Evolutionary conservation across 2,888 invertebrate species (phyloP).

Genomic region (Acanthacorydalis orientalis): DNA sequence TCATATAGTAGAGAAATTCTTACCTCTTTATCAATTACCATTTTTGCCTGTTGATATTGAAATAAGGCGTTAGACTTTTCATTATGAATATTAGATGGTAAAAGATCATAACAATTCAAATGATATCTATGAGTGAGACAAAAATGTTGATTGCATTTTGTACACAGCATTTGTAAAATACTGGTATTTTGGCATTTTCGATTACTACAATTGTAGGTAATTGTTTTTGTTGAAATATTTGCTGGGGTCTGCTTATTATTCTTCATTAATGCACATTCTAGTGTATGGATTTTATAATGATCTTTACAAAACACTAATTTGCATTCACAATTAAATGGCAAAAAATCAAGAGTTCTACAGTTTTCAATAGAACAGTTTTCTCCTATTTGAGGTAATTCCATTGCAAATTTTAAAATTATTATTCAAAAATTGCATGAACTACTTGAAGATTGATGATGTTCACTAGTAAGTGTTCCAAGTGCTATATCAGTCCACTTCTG

Average conservation of each 20-base stretch:
- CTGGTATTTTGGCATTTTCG: conserved; percentile 40
- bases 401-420: conserved; percentile 17
- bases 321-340: conserved; percentile 52
- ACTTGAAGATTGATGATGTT: conserved; percentile 22
- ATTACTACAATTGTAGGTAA: conserved; percentile 35
- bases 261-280: conserved; percentile 27
- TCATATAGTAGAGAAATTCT: no score
- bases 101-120: conserved; percentile 11
- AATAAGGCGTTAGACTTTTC: conserved; percentile 41
- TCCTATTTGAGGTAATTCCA: conserved; percentile 63
- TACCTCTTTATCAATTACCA: conserved; percentile 42
- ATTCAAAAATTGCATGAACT: background rate
- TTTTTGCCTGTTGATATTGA: conserved; percentile 44
- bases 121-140: conserved; percentile 50
- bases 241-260: conserved; percentile 17
- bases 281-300: conserved; percentile 40
- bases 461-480: conserved; percentile 32
- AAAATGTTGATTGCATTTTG: conserved; percentile 47
- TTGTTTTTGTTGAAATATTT: background rate
- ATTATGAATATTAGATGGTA: conserved; percentile 15
- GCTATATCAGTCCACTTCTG: conserved; percentile 44
- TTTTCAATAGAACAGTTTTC: conserved; percentile 38
- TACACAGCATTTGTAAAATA: conserved; percentile 45
- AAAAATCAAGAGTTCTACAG: conserved; percentile 55
- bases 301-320: conserved; percentile 44